Evolutionary conservation across 2,888 invertebrate species (phyloP).

Genomic region (Tolmerus cingulatus): DNA sequence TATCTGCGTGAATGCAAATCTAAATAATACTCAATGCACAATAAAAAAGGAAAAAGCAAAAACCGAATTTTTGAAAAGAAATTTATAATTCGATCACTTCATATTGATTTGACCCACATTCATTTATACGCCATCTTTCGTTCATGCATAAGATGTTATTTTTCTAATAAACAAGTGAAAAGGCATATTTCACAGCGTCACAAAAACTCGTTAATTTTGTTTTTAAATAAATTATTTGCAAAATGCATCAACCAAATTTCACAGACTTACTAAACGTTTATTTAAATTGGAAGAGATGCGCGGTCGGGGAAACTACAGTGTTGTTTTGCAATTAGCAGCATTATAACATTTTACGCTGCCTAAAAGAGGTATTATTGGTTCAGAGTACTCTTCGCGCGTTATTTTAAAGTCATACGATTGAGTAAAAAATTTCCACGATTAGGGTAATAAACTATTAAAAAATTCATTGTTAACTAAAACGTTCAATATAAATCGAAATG

Average conservation of each 20-base stretch:
- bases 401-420: not conserved
- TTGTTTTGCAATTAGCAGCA: not conserved
- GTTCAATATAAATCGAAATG: not conserved
- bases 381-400: not conserved
- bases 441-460: not conserved
- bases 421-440: not conserved
- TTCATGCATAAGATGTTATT: not conserved
- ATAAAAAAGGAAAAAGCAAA: not conserved
- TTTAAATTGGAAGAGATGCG: not conserved
- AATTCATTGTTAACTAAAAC: not conserved
- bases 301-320: not conserved
- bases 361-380: not conserved
- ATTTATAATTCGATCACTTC: not conserved
- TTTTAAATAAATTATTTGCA: not conserved
- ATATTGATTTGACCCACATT: not conserved
- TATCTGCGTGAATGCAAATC: not conserved
- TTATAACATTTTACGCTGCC: not conserved
- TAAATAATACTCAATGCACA: too few relatives aligned
- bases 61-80: not conserved
- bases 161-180: not conserved
- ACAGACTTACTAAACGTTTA: not conserved
- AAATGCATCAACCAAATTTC: not conserved
- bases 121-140: not conserved
- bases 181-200: not conserved
- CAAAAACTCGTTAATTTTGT: not conserved